Evolutionary conservation across 2,797 vertebrate genomes (phyloP).

Genomic region (Nasua narica): DNA sequence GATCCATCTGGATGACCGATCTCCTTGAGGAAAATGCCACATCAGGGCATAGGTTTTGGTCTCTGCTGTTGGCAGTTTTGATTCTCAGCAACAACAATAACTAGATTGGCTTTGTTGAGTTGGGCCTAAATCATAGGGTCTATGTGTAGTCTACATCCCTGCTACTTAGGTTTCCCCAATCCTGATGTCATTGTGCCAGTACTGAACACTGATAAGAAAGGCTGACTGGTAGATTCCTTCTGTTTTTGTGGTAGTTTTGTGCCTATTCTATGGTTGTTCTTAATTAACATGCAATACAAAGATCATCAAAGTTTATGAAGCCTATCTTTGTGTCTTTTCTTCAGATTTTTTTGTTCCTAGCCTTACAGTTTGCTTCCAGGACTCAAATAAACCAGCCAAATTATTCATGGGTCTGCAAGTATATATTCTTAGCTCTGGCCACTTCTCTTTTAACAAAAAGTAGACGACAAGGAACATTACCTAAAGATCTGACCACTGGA

Average conservation of each 20-base stretch:
- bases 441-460: not conserved
- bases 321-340: not conserved
- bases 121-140: not conserved
- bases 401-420: not conserved
- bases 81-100: not conserved
- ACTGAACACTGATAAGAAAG: not conserved
- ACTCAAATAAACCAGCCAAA: not conserved
- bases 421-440: not conserved
- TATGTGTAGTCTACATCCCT: not conserved
- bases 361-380: not conserved
- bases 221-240: not conserved
- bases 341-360: not conserved
- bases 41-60: not conserved
- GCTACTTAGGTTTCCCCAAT: not conserved
- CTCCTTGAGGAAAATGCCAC: not conserved
- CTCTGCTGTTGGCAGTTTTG: not conserved
- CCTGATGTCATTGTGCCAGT: fast-evolving
- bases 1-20: not conserved
- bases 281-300: not conserved
- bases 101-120: not conserved
- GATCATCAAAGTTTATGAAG: not conserved
- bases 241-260: not conserved
- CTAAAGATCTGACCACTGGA: not conserved
- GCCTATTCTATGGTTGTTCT: not conserved
- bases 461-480: not conserved